Evolutionary conservation across 2,888 invertebrate genomes (phyloP).

Genomic region (Hirtodrosophila duncani): DNA sequence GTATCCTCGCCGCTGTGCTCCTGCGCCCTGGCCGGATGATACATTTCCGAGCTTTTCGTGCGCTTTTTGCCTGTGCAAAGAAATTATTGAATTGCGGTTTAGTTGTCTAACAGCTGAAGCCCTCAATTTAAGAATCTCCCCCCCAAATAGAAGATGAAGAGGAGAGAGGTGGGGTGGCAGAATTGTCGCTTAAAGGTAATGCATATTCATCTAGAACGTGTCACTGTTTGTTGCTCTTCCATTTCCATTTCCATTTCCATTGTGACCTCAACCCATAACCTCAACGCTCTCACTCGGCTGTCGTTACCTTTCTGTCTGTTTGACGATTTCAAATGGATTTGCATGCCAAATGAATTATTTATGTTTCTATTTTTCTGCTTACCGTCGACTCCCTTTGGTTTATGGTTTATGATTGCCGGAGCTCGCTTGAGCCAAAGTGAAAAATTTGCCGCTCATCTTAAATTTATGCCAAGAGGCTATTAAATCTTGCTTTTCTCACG

Average conservation of each 20-base stretch:
- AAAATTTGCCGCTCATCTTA: slow-evolving; percentile 63
- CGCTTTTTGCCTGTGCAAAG: slow-evolving; percentile 73
- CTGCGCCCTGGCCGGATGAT: slow-evolving; percentile 76
- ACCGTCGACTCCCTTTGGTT: slow-evolving; percentile 23
- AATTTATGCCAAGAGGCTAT: slow-evolving; percentile 74
- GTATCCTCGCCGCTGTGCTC: slow-evolving; percentile 76
- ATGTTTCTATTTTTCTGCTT: slow-evolving; percentile 42
- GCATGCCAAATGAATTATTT: slow-evolving; percentile 74
- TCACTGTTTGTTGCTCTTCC: slow-evolving; percentile 48
- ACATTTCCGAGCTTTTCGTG: slow-evolving; percentile 76
- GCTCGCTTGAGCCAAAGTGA: slow-evolving; percentile 45
- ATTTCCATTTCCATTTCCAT: slow-evolving; percentile 30
- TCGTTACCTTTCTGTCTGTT: too few species aligned
- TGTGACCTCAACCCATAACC: slow-evolving; percentile 24
- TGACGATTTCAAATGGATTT: slow-evolving; percentile 71
- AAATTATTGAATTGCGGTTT: slow-evolving; percentile 50
- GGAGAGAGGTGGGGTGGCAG: too few species aligned
- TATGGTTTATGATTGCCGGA: slow-evolving; percentile 30
- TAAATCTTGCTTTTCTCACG: slow-evolving; percentile 55
- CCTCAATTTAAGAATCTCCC: too few species aligned
- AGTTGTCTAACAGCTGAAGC: slow-evolving; percentile 18
- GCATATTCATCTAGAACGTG: slow-evolving; percentile 58
- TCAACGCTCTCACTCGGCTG: not conserved
- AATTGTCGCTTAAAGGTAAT: slow-evolving; percentile 27
- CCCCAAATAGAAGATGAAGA: too few species aligned